Percentiles rank a stretch among this genome's conserved stretches.
phyloP scores from a whole-genome alignment of 2,113 vertebrate species.

The Tyrannus savana region DNA sequence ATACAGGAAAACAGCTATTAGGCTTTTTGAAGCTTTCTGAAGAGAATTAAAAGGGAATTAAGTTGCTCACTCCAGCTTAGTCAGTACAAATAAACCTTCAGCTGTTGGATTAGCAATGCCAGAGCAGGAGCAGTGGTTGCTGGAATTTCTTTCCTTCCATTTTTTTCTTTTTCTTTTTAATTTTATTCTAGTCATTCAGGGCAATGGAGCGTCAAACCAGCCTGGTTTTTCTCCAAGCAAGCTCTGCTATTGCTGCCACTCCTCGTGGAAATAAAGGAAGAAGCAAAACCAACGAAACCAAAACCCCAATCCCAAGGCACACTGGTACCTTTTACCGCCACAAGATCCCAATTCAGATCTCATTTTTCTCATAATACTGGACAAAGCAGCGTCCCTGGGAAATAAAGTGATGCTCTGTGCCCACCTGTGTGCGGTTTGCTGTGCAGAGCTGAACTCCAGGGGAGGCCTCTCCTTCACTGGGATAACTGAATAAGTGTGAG shows the following conservation, averaged over 20 bases:
- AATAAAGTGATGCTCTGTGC: not conserved
- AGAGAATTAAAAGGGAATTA: conserved; percentile 47
- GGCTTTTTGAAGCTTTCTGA: not conserved
- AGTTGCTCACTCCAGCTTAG: conserved; percentile 26
- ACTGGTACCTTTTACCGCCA: not conserved
- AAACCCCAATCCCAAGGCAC: not conserved
- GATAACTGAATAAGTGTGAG: not conserved
- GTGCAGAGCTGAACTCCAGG: not conserved
- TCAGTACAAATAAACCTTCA: conserved; percentile 52
- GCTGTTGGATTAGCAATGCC: conserved; percentile 34
- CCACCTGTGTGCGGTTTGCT: not conserved
- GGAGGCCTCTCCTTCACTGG: not conserved
- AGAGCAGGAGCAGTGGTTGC: not conserved
- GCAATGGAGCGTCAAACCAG: not conserved
- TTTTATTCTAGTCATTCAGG: not conserved
- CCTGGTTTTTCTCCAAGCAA: not conserved
- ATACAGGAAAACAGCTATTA: not conserved
- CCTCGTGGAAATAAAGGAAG: not conserved
- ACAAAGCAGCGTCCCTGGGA: not conserved
- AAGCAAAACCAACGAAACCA: not conserved
- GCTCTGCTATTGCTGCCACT: not conserved
- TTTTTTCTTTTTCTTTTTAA: not conserved
- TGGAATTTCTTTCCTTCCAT: not conserved
- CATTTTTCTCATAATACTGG: not conserved
- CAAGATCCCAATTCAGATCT: not conserved